Percentiles rank a stretch among this genome's conserved stretches.
Conservation (phyloP, 2,888 invertebrate genomes). For the Nephrotoma flavescens region DNA sequence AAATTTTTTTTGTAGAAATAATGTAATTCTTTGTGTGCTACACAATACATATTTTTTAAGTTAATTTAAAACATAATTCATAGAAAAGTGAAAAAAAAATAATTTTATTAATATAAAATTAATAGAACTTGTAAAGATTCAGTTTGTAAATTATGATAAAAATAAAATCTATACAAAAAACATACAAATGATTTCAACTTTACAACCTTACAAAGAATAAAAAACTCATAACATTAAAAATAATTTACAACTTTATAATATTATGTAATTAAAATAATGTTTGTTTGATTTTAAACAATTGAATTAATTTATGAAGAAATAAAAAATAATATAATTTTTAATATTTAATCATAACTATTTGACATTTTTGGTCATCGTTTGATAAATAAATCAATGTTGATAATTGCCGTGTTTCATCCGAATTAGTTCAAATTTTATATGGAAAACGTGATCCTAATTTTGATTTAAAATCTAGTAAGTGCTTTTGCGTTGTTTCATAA, state of each 20-base stretch:
- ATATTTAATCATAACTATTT: not conserved
- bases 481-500: too few relatives aligned
- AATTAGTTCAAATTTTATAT: too few relatives aligned
- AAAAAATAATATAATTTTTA: not conserved
- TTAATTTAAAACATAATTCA: not conserved
- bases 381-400: too few relatives aligned
- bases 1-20: not conserved
- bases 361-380: too few relatives aligned
- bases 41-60: not conserved
- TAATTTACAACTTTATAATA: not conserved
- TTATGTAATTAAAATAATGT: not conserved
- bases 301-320: not conserved
- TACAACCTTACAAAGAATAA: not conserved
- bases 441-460: too few relatives aligned
- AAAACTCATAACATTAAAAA: not conserved
- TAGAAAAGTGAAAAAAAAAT: not conserved
- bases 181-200: not conserved
- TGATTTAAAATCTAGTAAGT: too few relatives aligned
- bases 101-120: not conserved
- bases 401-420: too few relatives aligned
- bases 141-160: not conserved
- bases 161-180: not conserved
- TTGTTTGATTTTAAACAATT: not conserved
- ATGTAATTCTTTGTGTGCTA: not conserved
- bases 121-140: not conserved